These are phyloP conservation scores for Dicyrtoma fusca DNA, from an alignment of 2,888 invertebrate genomes.

Conservation along the genomic window DNA sequence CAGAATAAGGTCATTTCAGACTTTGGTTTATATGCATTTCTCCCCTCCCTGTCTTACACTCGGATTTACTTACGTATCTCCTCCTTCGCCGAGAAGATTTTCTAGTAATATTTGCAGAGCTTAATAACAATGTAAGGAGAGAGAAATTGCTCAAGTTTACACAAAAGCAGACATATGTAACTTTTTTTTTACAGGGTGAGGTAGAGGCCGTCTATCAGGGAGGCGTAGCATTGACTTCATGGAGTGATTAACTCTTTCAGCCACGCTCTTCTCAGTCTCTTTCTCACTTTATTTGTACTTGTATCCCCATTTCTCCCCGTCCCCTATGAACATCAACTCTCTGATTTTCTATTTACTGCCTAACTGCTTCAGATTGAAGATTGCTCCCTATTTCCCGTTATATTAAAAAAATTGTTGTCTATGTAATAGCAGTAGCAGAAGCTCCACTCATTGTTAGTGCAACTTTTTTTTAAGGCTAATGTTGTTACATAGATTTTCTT, in stretches of 20 bases:
- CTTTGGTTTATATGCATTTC: not conserved
- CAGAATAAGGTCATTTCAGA: not conserved
- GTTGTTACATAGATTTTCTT: too few relatives aligned
- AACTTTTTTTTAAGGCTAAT: too few relatives aligned
- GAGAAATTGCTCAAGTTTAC: conserved; percentile 2
- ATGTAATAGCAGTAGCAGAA: too few relatives aligned
- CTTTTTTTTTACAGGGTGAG: not conserved
- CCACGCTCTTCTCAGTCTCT: not conserved
- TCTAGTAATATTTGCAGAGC: not conserved
- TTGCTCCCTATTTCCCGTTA: too few relatives aligned
- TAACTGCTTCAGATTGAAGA: too few relatives aligned
- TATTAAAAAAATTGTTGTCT: too few relatives aligned
- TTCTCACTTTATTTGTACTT: not conserved
- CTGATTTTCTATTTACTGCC: not conserved
- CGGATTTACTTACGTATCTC: not conserved
- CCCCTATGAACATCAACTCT: not conserved
- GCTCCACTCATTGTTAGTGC: too few relatives aligned
- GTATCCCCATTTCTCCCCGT: not conserved
- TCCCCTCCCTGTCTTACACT: not conserved
- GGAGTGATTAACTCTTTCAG: too few relatives aligned
- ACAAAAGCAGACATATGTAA: not conserved
- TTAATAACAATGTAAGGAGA: conserved; percentile 2
- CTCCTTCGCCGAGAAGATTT: not conserved
- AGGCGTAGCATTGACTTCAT: not conserved
- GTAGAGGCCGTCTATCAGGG: not conserved